A percentile compares a stretch with the other conserved stretches of the same genome.
phyloP scores from a whole-genome alignment of 2,888 invertebrate genomes.

The Nephrotoma appendiculata region DNA sequence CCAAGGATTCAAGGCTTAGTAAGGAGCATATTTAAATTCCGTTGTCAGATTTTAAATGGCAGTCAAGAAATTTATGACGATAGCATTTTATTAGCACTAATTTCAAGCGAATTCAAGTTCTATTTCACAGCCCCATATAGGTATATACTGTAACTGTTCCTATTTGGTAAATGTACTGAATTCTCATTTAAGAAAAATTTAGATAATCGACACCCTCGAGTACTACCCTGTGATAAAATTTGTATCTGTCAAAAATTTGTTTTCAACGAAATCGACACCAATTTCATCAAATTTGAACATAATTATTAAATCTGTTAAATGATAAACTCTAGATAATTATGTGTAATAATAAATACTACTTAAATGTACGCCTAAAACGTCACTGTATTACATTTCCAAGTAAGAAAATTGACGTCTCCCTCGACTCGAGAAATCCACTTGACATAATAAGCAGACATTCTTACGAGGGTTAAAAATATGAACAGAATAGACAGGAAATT shows the following conservation, averaged over 20 bases:
- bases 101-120: too few species aligned
- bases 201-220: neutral
- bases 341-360: neutral
- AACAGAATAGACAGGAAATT: neutral
- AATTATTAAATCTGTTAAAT: neutral
- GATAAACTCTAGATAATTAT: neutral
- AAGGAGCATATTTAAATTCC: too few species aligned
- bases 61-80: too few species aligned
- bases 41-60: too few species aligned
- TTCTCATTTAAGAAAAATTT: neutral
- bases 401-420: neutral
- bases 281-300: neutral
- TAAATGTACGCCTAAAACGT: neutral
- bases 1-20: too few species aligned
- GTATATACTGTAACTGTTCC: neutral
- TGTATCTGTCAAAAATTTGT: neutral
- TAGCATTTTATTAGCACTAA: too few species aligned
- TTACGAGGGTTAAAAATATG: neutral
- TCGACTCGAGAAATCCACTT: neutral
- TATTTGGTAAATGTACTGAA: neutral
- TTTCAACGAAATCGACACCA: neutral
- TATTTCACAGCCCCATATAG: too few species aligned
- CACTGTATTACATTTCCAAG: neutral
- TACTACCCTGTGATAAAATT: neutral
- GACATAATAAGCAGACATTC: neutral